A percentile compares a stretch with the other conserved stretches of the same genome.
These are phyloP conservation scores for Sesamia nonagrioides DNA, from an alignment of 1,140 invertebrate species.

Conservation along the genomic window DNA sequence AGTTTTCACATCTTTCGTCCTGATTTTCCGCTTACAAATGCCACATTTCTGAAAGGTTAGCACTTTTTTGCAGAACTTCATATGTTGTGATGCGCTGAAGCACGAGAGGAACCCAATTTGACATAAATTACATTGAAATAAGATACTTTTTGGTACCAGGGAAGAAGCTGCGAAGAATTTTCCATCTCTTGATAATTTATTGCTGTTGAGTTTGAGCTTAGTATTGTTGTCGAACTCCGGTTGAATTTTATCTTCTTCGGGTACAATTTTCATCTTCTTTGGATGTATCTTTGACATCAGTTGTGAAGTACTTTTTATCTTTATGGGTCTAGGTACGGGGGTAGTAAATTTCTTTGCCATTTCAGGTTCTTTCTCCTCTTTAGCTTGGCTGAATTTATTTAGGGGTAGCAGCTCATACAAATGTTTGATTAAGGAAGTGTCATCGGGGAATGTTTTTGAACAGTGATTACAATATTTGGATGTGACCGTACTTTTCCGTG, in stretches of 20 bases:
- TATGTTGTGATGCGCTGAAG: background rate
- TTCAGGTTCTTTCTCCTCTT: background rate
- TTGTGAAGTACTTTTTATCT: background rate
- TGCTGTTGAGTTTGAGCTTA: background rate
- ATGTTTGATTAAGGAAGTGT: constrained; percentile 63
- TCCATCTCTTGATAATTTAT: background rate
- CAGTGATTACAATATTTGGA: constrained; percentile 64
- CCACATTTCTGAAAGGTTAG: constrained; percentile 28
- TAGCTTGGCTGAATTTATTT: constrained; percentile 7
- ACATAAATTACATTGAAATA: constrained; percentile 57
- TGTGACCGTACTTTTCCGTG: constrained; percentile 55
- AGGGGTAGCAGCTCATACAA: constrained; percentile 62
- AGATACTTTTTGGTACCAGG: constrained; percentile 44
- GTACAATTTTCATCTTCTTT: background rate
- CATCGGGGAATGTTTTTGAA: constrained; percentile 58
- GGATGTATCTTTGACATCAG: background rate
- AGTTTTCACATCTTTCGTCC: constrained; percentile 5
- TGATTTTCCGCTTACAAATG: constrained; percentile 47
- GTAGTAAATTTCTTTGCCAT: background rate
- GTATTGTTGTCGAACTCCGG: background rate
- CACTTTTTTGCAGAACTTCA: background rate
- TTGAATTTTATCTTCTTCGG: background rate
- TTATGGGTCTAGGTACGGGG: background rate
- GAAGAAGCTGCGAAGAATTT: constrained; percentile 2
- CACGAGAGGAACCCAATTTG: constrained; percentile 46